phyloP scores from a whole-genome alignment of 2,113 vertebrate species.

The Cairina moschata region DNA sequence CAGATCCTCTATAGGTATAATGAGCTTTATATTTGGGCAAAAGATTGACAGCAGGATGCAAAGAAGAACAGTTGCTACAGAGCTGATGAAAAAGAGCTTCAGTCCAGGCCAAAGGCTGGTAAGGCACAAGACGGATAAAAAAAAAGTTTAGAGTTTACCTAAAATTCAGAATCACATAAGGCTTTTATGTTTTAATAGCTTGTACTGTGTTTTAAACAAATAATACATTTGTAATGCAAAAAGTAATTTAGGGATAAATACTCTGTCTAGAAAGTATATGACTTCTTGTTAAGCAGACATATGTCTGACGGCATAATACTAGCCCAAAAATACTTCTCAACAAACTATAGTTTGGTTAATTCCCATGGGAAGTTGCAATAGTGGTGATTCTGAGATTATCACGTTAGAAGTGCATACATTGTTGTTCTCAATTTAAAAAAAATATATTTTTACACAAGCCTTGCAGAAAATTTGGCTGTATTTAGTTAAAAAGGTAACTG shows the following conservation, averaged over 20 bases:
- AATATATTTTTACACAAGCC: not conserved
- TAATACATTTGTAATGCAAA: not conserved
- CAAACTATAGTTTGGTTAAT: not conserved
- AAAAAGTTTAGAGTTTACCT: no score
- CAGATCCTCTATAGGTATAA: not conserved
- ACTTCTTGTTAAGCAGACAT: not conserved
- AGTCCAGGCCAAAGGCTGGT: not conserved
- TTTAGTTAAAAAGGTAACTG: not conserved
- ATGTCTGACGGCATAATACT: not conserved
- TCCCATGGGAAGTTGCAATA: not conserved
- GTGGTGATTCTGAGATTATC: not conserved
- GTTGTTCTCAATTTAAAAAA: not conserved
- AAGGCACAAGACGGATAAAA: not conserved
- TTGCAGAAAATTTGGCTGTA: not conserved
- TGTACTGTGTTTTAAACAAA: not conserved
- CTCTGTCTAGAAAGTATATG: not conserved
- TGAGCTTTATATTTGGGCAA: not conserved
- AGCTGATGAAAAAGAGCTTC: not conserved
- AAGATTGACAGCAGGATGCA: conserved; percentile 51
- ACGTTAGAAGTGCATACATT: accelerated
- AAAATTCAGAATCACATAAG: not conserved
- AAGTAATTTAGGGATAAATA: not conserved
- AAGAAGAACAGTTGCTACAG: conserved; percentile 19
- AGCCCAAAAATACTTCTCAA: not conserved
- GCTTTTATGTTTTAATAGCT: not conserved